Evolutionary conservation across 2,888 invertebrate species (phyloP).

Genomic region (Luperina nickerlii): DNA sequence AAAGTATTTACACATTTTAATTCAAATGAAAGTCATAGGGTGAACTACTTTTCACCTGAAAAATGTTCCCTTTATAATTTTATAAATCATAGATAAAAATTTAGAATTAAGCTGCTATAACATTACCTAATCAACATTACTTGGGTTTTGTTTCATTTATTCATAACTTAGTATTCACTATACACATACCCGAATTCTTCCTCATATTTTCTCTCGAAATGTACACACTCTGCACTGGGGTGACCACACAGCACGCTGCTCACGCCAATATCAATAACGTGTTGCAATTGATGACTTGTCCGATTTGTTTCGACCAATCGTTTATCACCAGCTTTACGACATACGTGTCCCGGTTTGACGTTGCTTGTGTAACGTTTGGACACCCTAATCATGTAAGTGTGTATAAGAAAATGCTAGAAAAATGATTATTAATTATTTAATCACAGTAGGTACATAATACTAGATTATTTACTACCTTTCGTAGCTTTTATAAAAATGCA

Average conservation of each 20-base stretch:
- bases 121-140: not conserved
- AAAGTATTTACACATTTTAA: not conserved
- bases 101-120: not conserved
- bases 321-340: constrained; percentile 86
- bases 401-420: constrained; percentile 21
- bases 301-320: constrained; percentile 86
- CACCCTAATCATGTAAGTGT: constrained; percentile 58
- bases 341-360: constrained; percentile 77
- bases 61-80: not conserved
- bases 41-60: no score
- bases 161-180: not conserved
- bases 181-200: not conserved
- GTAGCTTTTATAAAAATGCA: not conserved
- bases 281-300: constrained; percentile 88
- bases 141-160: not conserved
- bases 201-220: not conserved
- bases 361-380: constrained; percentile 61
- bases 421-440: not conserved
- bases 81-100: no score
- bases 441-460: not conserved
- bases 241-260: constrained; percentile 62
- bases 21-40: no score
- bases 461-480: not conserved
- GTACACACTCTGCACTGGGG: constrained; percentile 41
- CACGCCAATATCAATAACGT: constrained; percentile 88